Conservation (phyloP, 2,797 vertebrate genomes). For the Brotula barbata region DNA sequence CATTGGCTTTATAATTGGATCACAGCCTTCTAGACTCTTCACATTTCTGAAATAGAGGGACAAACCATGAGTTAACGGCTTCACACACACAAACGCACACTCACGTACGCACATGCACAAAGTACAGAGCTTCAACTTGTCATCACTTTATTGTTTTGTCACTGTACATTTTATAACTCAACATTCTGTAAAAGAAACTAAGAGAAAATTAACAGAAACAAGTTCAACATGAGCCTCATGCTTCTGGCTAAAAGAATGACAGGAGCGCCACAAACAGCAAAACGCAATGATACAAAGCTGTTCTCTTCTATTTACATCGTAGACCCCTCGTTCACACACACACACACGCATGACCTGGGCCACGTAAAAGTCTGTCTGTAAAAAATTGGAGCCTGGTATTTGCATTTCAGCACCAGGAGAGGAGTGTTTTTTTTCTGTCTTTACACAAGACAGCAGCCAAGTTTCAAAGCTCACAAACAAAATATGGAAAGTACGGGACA, state of each 20-base stretch:
- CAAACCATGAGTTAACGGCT: constrained; percentile 29
- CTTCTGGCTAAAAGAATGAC: constrained; percentile 74
- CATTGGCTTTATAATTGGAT: constrained; percentile 27
- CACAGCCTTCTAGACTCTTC: constrained; percentile 3
- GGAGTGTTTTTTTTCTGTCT: constrained; percentile 14
- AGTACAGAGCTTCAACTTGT: constrained; percentile 46
- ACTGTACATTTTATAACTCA: constrained; percentile 69
- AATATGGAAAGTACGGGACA: not conserved
- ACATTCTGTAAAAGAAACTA: constrained; percentile 76
- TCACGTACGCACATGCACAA: not conserved
- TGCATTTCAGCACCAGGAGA: constrained; percentile 30
- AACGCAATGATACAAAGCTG: constrained; percentile 75
- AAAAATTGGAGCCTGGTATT: constrained; percentile 37
- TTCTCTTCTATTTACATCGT: constrained; percentile 73
- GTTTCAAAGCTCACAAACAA: constrained; percentile 19
- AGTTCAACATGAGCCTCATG: constrained; percentile 71
- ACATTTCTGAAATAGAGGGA: constrained; percentile 7
- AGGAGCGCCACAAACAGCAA: constrained; percentile 70
- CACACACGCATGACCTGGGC: constrained; percentile 28
- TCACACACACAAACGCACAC: constrained; percentile 2
- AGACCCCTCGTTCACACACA: constrained; percentile 39
- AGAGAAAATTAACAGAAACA: constrained; percentile 47
- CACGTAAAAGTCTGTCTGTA: constrained; percentile 57
- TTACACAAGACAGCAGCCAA: constrained; percentile 24
- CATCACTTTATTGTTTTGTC: constrained; percentile 77